Percentiles rank a stretch among this genome's conserved stretches.
These are phyloP conservation scores for Orthonyx spaldingii DNA, from an alignment of 2,113 vertebrate species.

Conservation along the genomic window DNA sequence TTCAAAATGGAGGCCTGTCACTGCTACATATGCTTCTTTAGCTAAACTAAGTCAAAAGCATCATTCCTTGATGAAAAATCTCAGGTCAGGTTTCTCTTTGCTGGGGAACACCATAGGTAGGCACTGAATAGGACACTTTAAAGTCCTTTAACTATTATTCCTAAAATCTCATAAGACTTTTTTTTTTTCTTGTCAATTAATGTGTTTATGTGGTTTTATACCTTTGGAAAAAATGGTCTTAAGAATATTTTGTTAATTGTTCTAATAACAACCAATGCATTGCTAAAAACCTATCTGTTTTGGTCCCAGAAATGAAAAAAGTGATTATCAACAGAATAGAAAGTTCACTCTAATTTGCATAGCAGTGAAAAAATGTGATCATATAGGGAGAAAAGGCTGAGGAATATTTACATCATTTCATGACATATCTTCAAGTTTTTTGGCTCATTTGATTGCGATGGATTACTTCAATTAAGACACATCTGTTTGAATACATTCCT, in stretches of 20 bases:
- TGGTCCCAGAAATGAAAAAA: background rate
- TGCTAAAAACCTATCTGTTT: background rate
- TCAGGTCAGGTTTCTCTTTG: background rate
- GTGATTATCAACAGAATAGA: background rate
- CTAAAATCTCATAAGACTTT: background rate
- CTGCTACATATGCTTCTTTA: background rate
- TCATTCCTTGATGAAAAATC: background rate
- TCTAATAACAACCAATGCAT: background rate
- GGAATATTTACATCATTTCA: background rate
- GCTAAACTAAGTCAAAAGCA: background rate
- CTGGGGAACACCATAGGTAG: background rate
- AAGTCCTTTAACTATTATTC: background rate
- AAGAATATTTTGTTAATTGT: background rate
- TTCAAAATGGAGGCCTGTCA: background rate
- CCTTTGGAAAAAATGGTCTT: background rate
- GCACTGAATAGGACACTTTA: background rate
- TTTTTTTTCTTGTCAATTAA: background rate
- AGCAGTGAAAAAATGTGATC: background rate
- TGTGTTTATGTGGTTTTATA: background rate
- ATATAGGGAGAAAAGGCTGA: background rate
- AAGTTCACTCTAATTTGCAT: background rate
- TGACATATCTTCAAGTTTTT: background rate
- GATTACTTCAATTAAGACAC: slow-evolving; percentile 10
- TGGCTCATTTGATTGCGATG: background rate
- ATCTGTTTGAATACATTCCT: background rate